Evolutionary conservation across 2,888 invertebrate species (phyloP).

Genomic region (Meandrusa payeni): DNA sequence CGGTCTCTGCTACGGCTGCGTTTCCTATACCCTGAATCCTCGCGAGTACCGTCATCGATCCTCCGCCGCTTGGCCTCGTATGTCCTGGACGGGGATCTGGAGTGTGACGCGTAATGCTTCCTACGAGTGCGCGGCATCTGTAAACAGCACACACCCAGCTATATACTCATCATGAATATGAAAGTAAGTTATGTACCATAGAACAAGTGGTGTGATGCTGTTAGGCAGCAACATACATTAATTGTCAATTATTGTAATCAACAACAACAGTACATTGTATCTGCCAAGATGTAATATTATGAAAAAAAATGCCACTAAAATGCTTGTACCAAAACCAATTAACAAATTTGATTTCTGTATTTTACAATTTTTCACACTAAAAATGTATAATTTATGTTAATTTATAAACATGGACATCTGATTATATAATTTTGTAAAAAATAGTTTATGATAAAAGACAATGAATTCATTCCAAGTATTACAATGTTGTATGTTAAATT

Average conservation of each 20-base stretch:
- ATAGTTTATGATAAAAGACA: no score
- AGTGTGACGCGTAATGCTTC: conserved; percentile 87
- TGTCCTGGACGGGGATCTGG: conserved; percentile 78
- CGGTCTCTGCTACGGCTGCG: conserved; percentile 71
- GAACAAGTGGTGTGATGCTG: conserved; percentile 27
- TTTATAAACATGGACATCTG: neutral
- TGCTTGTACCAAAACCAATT: conserved; percentile 13
- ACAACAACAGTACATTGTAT: conserved; percentile 22
- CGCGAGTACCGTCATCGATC: conserved; percentile 78
- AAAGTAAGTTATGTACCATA: conserved; percentile 31
- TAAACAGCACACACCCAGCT: conserved; percentile 31
- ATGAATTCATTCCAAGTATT: no score
- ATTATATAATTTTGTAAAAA: conserved; percentile 1
- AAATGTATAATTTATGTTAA: neutral
- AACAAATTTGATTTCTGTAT: neutral
- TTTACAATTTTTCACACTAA: no score
- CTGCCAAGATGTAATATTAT: conserved; percentile 12
- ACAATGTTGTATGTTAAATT: no score
- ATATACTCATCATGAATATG: neutral
- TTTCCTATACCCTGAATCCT: conserved; percentile 65
- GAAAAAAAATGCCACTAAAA: neutral
- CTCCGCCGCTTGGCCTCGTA: conserved; percentile 87
- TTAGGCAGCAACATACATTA: conserved; percentile 20
- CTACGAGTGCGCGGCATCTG: conserved; percentile 93
- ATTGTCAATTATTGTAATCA: conserved; percentile 34